These are phyloP conservation scores for Neofelis nebulosa DNA, from an alignment of 2,113 vertebrate genomes.

Conservation along the genomic window DNA sequence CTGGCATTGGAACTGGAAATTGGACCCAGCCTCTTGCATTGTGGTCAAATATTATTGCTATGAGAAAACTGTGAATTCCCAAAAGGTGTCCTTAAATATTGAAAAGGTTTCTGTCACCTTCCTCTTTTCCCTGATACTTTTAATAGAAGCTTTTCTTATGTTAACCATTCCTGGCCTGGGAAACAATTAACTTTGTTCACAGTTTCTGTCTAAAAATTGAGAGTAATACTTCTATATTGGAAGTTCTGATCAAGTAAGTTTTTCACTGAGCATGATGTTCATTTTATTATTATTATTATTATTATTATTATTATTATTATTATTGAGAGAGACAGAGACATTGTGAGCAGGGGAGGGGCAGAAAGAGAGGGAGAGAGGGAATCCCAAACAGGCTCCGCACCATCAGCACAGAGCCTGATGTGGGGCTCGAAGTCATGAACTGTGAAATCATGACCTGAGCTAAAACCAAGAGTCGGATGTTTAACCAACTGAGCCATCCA, in stretches of 20 bases:
- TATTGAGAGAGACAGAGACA: too few species aligned
- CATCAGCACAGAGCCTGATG: too few species aligned
- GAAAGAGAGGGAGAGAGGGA: too few species aligned
- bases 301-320: too few species aligned
- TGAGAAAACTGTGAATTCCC: slow-evolving; percentile 22
- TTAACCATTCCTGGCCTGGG: slow-evolving; percentile 2
- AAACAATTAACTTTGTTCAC: slow-evolving; percentile 15
- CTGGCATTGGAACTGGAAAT: neutral
- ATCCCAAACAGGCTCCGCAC: too few species aligned
- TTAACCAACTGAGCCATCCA: too few species aligned
- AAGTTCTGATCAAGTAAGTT: neutral
- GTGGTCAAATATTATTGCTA: slow-evolving; percentile 38
- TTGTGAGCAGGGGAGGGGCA: too few species aligned
- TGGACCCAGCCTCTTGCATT: neutral
- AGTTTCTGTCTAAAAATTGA: slow-evolving; percentile 47
- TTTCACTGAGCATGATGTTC: slow-evolving; percentile 17
- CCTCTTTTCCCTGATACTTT: slow-evolving; percentile 22
- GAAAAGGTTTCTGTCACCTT: slow-evolving; percentile 25
- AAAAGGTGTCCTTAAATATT: slow-evolving; percentile 55
- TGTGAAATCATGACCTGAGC: too few species aligned
- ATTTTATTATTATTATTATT: neutral
- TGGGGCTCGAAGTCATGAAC: too few species aligned
- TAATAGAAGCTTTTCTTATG: slow-evolving; percentile 38
- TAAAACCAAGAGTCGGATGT: too few species aligned
- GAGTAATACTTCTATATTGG: neutral